phyloP scores from a whole-genome alignment of 2,888 invertebrate species.

The Eupsilia transversa region DNA sequence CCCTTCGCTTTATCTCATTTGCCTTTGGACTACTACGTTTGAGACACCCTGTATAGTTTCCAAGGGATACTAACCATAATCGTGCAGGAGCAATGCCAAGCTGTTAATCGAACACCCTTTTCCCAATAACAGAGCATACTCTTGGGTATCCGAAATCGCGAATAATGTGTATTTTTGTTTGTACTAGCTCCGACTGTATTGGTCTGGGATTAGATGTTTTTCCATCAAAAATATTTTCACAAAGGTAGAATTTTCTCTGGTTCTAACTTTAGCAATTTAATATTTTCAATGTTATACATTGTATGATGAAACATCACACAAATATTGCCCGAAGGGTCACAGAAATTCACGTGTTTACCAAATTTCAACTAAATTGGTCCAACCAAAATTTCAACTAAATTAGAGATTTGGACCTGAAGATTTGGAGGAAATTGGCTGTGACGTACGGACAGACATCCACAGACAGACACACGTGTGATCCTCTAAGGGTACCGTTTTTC shows the following conservation, averaged over 20 bases:
- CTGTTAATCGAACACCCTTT: conserved; percentile 18
- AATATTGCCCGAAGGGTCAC: background rate
- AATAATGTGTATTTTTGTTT: conserved; percentile 2
- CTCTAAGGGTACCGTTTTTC: too few species aligned
- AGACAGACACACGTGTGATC: too few species aligned
- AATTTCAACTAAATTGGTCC: too few species aligned
- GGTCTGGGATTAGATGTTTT: background rate
- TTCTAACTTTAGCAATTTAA: background rate
- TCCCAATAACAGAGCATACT: conserved; percentile 9
- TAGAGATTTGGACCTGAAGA: too few species aligned
- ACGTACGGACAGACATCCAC: too few species aligned
- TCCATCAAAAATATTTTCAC: background rate
- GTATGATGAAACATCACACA: background rate
- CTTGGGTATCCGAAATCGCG: background rate
- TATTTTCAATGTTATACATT: background rate
- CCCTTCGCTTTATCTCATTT: too few species aligned
- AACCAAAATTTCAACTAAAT: too few species aligned
- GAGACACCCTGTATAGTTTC: background rate
- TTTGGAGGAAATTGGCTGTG: too few species aligned
- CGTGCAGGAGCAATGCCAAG: background rate
- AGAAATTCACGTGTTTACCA: too few species aligned
- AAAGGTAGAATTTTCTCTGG: too few species aligned
- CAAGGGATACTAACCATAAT: conserved; percentile 2
- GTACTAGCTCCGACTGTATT: background rate
- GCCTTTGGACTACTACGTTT: too few species aligned